phyloP scores from a whole-genome alignment of 2,113 vertebrate species.

The Nesospiza acunhae region DNA sequence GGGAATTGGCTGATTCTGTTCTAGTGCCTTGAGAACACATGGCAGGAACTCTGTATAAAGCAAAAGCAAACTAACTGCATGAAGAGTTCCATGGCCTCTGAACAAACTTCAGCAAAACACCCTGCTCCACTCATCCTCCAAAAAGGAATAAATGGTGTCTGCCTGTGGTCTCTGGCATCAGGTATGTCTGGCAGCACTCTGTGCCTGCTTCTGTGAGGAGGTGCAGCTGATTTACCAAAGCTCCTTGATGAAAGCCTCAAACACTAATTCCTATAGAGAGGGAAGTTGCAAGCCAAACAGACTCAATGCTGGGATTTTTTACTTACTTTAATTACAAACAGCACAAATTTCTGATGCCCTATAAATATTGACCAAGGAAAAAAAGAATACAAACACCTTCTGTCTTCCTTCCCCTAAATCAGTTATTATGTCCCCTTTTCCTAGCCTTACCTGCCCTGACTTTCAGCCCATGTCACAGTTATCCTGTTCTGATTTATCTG shows the following conservation, averaged over 20 bases:
- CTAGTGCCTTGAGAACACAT: neutral
- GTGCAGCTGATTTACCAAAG: neutral
- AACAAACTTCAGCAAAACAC: neutral
- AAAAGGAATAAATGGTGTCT: neutral
- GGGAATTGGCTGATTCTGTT: neutral
- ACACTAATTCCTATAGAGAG: neutral
- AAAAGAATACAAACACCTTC: neutral
- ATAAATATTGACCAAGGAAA: neutral
- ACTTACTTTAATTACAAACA: neutral
- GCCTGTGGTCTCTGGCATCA: neutral
- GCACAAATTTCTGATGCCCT: neutral
- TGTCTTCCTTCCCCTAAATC: neutral
- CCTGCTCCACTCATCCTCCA: neutral
- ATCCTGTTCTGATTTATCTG: neutral
- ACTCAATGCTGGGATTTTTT: neutral
- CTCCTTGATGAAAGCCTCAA: neutral
- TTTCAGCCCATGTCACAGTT: neutral
- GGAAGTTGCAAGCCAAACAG: neutral
- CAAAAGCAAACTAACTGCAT: neutral
- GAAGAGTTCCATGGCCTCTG: neutral
- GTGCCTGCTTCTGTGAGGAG: neutral
- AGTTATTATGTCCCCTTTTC: neutral
- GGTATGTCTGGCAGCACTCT: neutral
- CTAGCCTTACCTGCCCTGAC: neutral
- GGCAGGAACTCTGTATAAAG: neutral